These are phyloP conservation scores for Blera fallax DNA, from an alignment of 2,888 invertebrate genomes.

Conservation along the genomic window DNA sequence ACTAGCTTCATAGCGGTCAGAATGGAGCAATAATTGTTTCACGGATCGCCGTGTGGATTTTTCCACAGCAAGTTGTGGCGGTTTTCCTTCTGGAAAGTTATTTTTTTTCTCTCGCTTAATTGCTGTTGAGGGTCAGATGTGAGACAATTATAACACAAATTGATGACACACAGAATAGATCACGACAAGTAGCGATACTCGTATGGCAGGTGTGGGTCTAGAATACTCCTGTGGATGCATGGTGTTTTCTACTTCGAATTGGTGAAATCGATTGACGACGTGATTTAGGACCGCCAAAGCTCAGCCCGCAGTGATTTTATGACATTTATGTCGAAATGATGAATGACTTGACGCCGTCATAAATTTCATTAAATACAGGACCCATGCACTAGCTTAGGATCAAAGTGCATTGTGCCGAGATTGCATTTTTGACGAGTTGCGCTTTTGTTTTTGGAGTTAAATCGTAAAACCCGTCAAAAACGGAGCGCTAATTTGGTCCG, in stretches of 20 bases:
- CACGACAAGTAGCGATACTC: neutral
- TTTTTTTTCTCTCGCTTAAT: conserved; percentile 2
- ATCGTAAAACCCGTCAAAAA: conserved; percentile 50
- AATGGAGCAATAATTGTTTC: neutral
- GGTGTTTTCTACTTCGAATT: neutral
- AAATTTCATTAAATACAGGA: conserved; percentile 51
- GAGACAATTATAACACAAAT: conserved; percentile 13
- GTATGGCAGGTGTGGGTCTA: neutral
- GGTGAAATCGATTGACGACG: conserved; percentile 16
- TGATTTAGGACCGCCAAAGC: conserved; percentile 41
- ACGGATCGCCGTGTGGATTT: neutral
- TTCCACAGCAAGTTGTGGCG: conserved; percentile 12
- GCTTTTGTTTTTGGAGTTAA: neutral
- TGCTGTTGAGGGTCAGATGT: conserved; percentile 29
- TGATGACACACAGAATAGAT: neutral
- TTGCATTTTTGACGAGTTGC: neutral
- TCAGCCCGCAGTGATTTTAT: conserved; percentile 26
- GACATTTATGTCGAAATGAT: conserved; percentile 69
- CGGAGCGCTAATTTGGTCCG: conserved; percentile 58
- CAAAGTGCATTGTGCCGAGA: conserved; percentile 35
- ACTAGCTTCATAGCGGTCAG: neutral
- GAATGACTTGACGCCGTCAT: conserved; percentile 66
- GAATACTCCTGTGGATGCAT: neutral
- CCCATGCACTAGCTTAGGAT: conserved; percentile 14
- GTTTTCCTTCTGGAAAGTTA: neutral